phyloP scores from a whole-genome alignment of 2,797 vertebrate species.

The Tapera naevia region DNA sequence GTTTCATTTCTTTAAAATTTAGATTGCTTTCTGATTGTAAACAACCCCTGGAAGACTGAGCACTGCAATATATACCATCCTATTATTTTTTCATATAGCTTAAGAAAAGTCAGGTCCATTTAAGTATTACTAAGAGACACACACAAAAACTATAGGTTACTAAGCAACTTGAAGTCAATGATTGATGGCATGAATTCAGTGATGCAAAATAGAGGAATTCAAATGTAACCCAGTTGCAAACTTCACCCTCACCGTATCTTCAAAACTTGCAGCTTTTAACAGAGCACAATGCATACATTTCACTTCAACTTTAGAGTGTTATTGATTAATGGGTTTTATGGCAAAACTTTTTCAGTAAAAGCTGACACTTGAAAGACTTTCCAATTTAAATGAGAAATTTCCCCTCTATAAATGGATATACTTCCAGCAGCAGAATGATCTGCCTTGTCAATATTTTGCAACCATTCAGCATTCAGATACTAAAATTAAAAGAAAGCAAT shows the following conservation, averaged over 20 bases:
- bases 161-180: neutral
- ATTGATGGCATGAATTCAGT: neutral
- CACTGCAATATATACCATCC: neutral
- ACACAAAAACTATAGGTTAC: neutral
- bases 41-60: neutral
- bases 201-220: neutral
- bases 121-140: neutral
- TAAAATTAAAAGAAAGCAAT: neutral
- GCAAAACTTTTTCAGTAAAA: neutral
- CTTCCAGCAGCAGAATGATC: neutral
- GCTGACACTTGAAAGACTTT: neutral
- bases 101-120: neutral
- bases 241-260: neutral
- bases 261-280: neutral
- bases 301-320: neutral
- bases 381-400: neutral
- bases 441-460: neutral
- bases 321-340: neutral
- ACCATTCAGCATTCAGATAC: neutral
- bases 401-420: neutral
- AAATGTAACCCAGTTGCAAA: neutral
- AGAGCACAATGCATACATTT: neutral
- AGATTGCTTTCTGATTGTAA: slow-evolving; percentile 1
- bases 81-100: neutral
- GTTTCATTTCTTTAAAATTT: neutral